Base-by-base conservation (phyloP, 92 coral and sea anemone genomes). In the Epizoanthus scotinus region DNA sequence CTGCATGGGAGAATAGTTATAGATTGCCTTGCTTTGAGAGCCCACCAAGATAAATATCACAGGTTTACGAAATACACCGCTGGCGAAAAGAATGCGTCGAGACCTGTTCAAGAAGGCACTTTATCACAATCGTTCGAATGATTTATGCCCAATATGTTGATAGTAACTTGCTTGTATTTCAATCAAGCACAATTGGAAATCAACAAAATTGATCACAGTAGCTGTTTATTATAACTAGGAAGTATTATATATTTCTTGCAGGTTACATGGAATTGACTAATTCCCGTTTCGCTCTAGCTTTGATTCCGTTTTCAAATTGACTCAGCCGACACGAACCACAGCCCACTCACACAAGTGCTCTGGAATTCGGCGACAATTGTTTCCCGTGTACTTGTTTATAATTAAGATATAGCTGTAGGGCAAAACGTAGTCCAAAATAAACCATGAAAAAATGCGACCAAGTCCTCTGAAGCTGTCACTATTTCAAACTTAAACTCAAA, bases 61-160 rank as follows among this genome's bases (percentile, higher is more conserved):
- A 13, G 52, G 15, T 47, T 47, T 10, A 15, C 52, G 52, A 9
- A 47, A 47, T 0, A 47, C 9, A 47, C 47, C 47, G 47, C 25
- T 13, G 40, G 40, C 40, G 40, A 34, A 34, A 34, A 2, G n/a
- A 29, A 15, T 5, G 70, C 44, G 70, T 15, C 22, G 0, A n/a
- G 21, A 7, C n/a, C n/a, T 12, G 6, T 14, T 17, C 8, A 63
- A 17, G 34, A 28, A 63, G 40, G 27, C 40, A 18, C 2, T 17
- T 63, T 29, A 29, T 62, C 70, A 64, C 44, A 15, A 29, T 3
- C 38, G 36, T 5, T 14, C 20, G 1, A 64, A 18, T 62, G 67
- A 64, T 64, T 64, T 64, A 64, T 64, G 28, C 70, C 70, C 28
- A 29, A 13, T 64, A 64, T 29, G 47, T 47, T 47, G 44, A 64